Base-by-base conservation (phyloP, 2,797 vertebrate species). In the Protonibea diacanthus region DNA sequence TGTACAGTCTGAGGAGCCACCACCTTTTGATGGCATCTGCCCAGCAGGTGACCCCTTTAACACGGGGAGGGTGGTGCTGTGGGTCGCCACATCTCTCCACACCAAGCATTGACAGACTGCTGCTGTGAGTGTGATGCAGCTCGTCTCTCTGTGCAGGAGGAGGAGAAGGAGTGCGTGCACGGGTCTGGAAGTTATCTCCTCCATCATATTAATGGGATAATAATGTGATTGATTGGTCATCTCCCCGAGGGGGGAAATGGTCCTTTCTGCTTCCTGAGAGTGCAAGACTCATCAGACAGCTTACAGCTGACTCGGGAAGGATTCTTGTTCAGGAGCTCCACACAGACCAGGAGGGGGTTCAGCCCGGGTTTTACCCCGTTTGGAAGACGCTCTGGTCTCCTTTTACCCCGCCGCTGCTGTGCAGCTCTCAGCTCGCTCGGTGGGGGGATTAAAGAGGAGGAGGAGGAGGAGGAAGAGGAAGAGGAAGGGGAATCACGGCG, bases 171-270 rank as follows among this genome's bases (percentile, higher is more conserved):
- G 58, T 3, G 67, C 52, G 55, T 45, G 80, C 64, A 11, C 3
- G 62, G 73, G 21, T 71, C 66, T 72, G 79, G 76, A 82, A 79
- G 56, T 76, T 73, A 61, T 68, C 81, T 70, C 86, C 79, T 88
- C 83, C 81, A 82, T 91, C 88, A 82, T 83, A 85, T 86, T 86
- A 81, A 91, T 85, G 87, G 79, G 78, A 55, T 80, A 56, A 80
- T 88, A 65, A 84, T 70, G 79, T 84, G 84, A 88, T 81, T 84
- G 76, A 86, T 85, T 71, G 74, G 25, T 75, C 65, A 14, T 80
- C 59, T 75, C 76, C 55, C 33, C 3, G 73, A 75, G 83, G 81
- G 75, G 79, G 83, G 81, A 66, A 55, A 61, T 7, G 51, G 27
- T 55, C 49, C 69, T 63, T 15, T 72, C 49, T 45, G 78, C 64